Conservation (phyloP, 1,140 invertebrate genomes). For the Triops longicaudatus region DNA sequence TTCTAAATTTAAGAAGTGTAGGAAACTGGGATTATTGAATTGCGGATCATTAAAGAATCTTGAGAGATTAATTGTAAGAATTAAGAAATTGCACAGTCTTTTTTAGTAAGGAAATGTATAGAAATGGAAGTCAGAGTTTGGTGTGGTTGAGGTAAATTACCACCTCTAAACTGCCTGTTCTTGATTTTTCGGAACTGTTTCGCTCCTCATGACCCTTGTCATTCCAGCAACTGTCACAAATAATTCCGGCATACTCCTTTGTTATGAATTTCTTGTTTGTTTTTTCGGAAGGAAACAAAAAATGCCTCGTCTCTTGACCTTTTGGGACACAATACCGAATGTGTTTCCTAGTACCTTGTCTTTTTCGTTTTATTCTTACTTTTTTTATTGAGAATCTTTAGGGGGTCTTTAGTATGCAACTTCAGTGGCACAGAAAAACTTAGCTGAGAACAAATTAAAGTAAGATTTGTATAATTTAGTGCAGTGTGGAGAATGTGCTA, state of each 20-base stretch:
- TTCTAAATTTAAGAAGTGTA: background rate
- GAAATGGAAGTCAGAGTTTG: background rate
- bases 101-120: background rate
- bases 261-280: background rate
- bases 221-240: background rate
- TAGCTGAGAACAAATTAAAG: background rate
- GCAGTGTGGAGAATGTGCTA: background rate
- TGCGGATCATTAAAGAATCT: background rate
- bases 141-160: too few species aligned
- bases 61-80: background rate
- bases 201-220: background rate
- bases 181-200: background rate
- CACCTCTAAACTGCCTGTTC: background rate
- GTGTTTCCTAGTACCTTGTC: background rate
- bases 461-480: background rate
- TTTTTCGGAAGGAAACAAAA: background rate
- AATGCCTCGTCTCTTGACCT: constrained; percentile 8
- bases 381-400: background rate
- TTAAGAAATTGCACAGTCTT: background rate
- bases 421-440: background rate
- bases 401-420: background rate
- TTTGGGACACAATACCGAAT: constrained; percentile 1
- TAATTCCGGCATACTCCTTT: background rate
- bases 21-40: background rate
- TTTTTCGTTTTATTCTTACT: background rate